Conservation (phyloP, 2,888 invertebrate genomes). For the Reticulitermes lucifugus region DNA sequence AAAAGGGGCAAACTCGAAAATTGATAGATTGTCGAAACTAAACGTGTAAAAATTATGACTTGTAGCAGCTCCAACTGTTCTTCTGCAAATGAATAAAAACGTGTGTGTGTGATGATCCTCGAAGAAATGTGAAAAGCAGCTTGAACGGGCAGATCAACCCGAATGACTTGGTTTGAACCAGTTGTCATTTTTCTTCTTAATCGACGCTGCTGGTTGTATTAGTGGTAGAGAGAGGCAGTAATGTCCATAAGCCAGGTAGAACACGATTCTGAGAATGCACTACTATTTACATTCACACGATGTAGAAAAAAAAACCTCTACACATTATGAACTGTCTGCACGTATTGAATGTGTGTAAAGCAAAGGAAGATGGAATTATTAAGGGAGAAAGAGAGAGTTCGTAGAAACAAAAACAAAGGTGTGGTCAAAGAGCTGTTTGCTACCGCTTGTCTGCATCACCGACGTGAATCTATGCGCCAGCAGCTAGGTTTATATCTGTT, state of each 20-base stretch:
- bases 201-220: constrained; percentile 18
- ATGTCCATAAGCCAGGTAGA: constrained; percentile 24
- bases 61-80: no score
- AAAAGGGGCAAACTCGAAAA: no score
- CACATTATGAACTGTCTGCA: constrained; percentile 18
- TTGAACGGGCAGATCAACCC: not conserved
- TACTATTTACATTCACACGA: constrained; percentile 45
- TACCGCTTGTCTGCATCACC: not conserved
- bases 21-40: no score
- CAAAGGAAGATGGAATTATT: constrained; percentile 30
- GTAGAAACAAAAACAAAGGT: constrained; percentile 30
- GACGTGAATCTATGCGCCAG: not conserved
- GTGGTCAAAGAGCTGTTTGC: not conserved
- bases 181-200: constrained; percentile 23
- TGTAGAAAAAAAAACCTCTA: not conserved
- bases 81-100: no score
- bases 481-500: not conserved
- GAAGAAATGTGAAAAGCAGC: not conserved
- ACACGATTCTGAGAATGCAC: constrained; percentile 41
- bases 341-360: constrained; percentile 20
- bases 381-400: constrained; percentile 26
- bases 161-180: constrained; percentile 26
- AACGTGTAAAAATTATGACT: no score
- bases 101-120: no score
- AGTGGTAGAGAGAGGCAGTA: constrained; percentile 16